These are phyloP conservation scores for Acanthis flammea DNA, from an alignment of 2,797 vertebrate genomes.

Conservation along the genomic window DNA sequence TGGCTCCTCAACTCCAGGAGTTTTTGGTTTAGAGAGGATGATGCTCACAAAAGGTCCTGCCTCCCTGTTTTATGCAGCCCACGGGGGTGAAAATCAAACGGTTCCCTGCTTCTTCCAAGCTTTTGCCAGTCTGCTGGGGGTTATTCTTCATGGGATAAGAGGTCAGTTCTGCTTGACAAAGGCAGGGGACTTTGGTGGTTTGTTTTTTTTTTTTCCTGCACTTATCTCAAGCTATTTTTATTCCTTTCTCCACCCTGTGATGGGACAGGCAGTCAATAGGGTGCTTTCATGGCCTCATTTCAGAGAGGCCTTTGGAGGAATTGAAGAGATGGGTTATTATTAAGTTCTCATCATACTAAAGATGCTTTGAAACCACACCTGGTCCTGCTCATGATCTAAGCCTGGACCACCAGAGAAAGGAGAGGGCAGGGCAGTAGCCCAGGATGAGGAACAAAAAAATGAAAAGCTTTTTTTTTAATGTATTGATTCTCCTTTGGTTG, in stretches of 20 bases:
- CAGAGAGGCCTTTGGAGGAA: not conserved
- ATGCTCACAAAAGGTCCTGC: not conserved
- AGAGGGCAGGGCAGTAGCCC: not conserved
- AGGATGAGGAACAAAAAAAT: not conserved
- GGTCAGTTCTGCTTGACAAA: constrained; percentile 16
- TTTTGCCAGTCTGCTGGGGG: not conserved
- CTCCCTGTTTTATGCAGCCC: not conserved
- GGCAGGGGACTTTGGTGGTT: not conserved
- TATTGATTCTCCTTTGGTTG: not conserved
- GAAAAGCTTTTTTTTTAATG: not conserved
- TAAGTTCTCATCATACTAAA: not conserved
- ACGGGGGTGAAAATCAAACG: constrained; percentile 2
- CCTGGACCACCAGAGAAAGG: constrained; percentile 1
- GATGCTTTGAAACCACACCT: constrained; percentile 13
- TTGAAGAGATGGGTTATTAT: constrained; percentile 33
- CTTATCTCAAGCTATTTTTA: constrained; percentile 10
- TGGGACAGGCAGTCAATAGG: constrained; percentile 24
- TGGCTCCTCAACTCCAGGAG: accelerated
- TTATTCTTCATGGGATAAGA: constrained; percentile 15
- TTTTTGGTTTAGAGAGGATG: not conserved
- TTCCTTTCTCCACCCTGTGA: not conserved
- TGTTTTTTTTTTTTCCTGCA: not conserved
- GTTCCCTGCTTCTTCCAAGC: not conserved
- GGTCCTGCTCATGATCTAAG: not conserved
- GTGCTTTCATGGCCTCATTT: constrained; percentile 34